Conservation (phyloP, 2,888 invertebrate genomes). For the Marronus borbonicus region DNA sequence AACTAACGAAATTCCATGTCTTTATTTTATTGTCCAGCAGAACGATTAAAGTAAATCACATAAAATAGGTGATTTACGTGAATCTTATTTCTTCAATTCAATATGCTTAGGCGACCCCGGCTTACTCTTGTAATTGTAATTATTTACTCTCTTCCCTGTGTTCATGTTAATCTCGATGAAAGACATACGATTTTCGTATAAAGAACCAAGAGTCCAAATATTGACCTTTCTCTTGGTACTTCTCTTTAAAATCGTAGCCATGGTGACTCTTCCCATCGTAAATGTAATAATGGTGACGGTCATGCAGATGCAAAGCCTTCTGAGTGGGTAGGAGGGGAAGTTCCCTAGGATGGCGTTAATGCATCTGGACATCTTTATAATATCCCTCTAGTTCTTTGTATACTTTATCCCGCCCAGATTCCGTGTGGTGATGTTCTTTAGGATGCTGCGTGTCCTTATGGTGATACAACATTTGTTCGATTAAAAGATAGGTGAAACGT, state of each 20-base stretch:
- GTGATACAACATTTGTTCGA: conserved; percentile 62
- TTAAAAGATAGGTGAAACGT: conserved; percentile 66
- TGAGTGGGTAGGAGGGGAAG: conserved; percentile 65
- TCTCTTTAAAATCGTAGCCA: conserved; percentile 48
- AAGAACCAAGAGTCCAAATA: conserved; percentile 67
- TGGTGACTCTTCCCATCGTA: conserved; percentile 53
- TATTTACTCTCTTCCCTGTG: conserved; percentile 55
- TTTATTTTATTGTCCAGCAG: too few relatives aligned
- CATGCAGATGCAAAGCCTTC: conserved; percentile 55
- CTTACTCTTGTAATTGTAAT: conserved; percentile 50
- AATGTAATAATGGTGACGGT: conserved; percentile 61
- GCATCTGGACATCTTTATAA: conserved; percentile 59
- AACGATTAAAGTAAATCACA: too few relatives aligned
- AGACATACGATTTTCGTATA: conserved; percentile 67
- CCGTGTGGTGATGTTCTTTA: conserved; percentile 61
- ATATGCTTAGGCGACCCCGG: conserved; percentile 68
- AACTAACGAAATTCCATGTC: too few relatives aligned
- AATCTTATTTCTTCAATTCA: conserved; percentile 60
- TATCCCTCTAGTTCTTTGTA: conserved; percentile 59
- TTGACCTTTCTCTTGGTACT: conserved; percentile 63
- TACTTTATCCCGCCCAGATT: conserved; percentile 56
- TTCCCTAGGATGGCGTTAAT: conserved; percentile 62
- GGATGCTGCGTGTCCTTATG: conserved; percentile 69
- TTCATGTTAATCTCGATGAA: conserved; percentile 65
- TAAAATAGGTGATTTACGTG: too few relatives aligned